Percentiles rank a stretch among this genome's conserved stretches.
Evolutionary conservation across 1,140 invertebrate species (phyloP).

Genomic region (Scaptomyza hsui): DNA sequence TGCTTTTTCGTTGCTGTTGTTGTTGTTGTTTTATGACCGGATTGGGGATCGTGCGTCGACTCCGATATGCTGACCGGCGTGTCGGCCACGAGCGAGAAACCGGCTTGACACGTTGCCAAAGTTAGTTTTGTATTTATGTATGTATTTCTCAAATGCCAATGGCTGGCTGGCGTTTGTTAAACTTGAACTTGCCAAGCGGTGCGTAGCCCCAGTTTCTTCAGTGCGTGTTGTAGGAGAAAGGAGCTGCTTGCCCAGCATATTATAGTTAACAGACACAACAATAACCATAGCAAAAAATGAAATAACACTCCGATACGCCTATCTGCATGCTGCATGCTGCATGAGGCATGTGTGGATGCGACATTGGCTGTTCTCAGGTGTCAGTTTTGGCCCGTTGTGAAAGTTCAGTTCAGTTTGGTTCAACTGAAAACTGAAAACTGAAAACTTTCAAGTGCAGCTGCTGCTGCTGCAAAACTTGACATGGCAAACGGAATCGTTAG

Average conservation of each 20-base stretch:
- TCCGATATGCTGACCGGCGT: constrained; percentile 56
- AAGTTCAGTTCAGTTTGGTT: constrained; percentile 58
- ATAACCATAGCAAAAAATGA: neutral
- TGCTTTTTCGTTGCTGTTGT: neutral
- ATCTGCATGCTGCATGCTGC: constrained; percentile 9
- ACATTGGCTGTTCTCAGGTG: constrained; percentile 19
- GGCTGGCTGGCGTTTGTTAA: constrained; percentile 55
- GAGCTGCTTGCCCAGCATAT: neutral
- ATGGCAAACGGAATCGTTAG: constrained; percentile 65
- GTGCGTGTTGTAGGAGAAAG: neutral
- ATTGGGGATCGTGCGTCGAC: constrained; percentile 38
- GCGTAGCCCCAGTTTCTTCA: constrained; percentile 46
- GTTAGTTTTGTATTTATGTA: constrained; percentile 36
- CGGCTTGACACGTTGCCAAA: constrained; percentile 77
- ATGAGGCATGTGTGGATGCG: constrained; percentile 18
- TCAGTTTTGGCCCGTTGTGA: constrained; percentile 30
- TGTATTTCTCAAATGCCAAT: constrained; percentile 49
- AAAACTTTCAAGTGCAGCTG: constrained; percentile 72
- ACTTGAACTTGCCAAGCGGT: constrained; percentile 72
- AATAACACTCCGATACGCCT: neutral
- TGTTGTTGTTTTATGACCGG: constrained; percentile 21
- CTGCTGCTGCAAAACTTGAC: constrained; percentile 48
- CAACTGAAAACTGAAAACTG: constrained; percentile 15
- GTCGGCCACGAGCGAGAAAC: constrained; percentile 52
- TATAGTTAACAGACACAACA: constrained; percentile 26